These are phyloP conservation scores for Isichthys henryi DNA, from an alignment of 2,113 vertebrate species.

Conservation along the genomic window DNA sequence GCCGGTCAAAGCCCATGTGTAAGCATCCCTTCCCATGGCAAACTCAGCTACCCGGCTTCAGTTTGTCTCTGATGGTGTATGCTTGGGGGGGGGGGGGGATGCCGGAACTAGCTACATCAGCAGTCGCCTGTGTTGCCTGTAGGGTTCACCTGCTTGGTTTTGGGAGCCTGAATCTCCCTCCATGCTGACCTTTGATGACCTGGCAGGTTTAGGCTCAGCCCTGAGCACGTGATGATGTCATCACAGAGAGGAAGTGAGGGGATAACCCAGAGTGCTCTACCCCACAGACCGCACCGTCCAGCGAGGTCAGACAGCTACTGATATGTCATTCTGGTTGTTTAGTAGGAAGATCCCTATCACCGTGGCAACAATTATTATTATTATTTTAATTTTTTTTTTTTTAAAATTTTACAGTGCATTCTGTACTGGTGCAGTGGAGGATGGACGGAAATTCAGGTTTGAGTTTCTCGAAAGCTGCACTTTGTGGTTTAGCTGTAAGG, in stretches of 20 bases:
- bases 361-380: background rate
- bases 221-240: background rate
- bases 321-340: background rate
- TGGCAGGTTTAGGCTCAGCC: background rate
- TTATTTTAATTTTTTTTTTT: too few species aligned
- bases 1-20: background rate
- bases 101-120: background rate
- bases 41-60: background rate
- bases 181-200: too few species aligned
- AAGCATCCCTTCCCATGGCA: background rate
- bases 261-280: background rate
- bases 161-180: background rate
- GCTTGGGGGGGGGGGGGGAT: background rate
- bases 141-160: background rate
- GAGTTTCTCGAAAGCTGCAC: background rate
- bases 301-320: background rate
- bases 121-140: background rate
- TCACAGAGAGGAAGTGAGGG: background rate
- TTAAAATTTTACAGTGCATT: background rate
- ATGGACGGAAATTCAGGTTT: background rate
- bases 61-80: background rate
- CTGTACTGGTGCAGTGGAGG: background rate
- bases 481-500: background rate
- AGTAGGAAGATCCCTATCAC: background rate
- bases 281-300: background rate